Evolutionary conservation across 30 jellyfish, hydroid and myxozoan genomes (phyloP).

Genomic region (Turritopsis dohrnii): DNA sequence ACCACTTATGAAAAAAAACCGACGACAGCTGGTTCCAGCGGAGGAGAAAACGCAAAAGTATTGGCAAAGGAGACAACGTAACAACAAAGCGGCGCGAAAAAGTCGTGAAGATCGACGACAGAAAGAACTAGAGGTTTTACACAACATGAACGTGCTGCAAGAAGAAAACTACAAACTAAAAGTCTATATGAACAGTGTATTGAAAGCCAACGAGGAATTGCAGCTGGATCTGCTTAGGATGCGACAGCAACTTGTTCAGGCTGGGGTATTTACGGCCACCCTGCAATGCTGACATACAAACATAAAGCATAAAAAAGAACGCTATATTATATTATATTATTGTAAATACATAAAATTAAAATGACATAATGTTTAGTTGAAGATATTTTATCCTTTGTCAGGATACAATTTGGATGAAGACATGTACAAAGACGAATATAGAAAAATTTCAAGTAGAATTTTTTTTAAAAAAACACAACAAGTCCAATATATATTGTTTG

Average conservation of each 20-base stretch:
- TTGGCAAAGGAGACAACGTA: slow-evolving; percentile 19
- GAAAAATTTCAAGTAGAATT: not conserved
- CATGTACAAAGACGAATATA: not conserved
- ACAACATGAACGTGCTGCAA: slow-evolving; percentile 4
- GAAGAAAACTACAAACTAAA: slow-evolving; percentile 13
- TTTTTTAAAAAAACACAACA: too few species aligned
- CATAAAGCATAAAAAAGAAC: not conserved
- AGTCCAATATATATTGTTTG: too few species aligned
- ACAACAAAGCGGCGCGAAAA: slow-evolving; percentile 19
- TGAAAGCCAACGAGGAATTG: slow-evolving; percentile 16
- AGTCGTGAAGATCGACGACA: slow-evolving; percentile 24
- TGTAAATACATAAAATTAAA: not conserved
- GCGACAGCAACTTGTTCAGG: slow-evolving; percentile 17
- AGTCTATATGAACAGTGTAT: not conserved
- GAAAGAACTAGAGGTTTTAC: slow-evolving; percentile 11
- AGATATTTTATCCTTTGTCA: not conserved
- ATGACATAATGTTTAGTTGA: not conserved
- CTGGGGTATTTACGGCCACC: slow-evolving; percentile 4
- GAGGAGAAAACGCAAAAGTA: slow-evolving; percentile 19
- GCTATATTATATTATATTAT: too few species aligned
- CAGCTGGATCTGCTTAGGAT: not conserved
- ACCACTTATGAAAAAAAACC: not conserved
- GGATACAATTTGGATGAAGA: not conserved
- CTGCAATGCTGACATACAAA: not conserved
- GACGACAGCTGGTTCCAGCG: slow-evolving; percentile 15